Conservation (phyloP, 1,140 invertebrate genomes). For the Brevipalpus yothersi region DNA sequence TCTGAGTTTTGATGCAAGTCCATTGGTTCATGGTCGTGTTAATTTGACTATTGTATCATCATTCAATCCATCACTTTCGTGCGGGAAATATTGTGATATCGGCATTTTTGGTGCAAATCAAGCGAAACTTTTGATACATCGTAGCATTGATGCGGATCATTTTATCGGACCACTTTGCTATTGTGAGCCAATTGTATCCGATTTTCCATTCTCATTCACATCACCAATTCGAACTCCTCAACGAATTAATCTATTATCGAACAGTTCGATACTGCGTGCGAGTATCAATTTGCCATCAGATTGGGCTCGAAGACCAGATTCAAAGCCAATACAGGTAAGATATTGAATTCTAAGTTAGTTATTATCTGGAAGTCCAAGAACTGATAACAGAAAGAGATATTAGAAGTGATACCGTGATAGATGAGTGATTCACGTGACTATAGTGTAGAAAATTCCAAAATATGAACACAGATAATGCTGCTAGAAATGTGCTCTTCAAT, state of each 20-base stretch:
- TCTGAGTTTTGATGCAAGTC: conserved; percentile 11
- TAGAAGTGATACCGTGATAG: neutral
- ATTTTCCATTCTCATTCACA: neutral
- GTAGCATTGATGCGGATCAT: neutral
- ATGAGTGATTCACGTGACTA: no score
- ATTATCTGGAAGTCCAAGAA: neutral
- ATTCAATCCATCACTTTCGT: conserved; percentile 4
- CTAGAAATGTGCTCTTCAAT: no score
- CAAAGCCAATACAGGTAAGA: neutral
- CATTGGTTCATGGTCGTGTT: conserved; percentile 11
- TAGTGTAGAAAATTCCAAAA: no score
- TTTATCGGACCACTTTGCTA: neutral
- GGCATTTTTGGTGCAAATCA: neutral
- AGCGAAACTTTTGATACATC: neutral
- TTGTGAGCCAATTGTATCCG: neutral
- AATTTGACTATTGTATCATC: conserved; percentile 11
- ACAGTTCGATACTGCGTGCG: neutral
- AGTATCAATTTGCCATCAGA: conserved; percentile 2
- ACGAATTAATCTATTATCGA: neutral
- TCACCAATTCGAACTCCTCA: neutral
- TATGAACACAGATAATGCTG: no score
- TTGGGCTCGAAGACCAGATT: conserved; percentile 1
- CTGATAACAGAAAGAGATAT: neutral
- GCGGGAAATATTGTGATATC: neutral
- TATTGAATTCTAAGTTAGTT: neutral